Base-by-base conservation (phyloP, 2,888 invertebrate species). In the Muschampia plurimacula region DNA sequence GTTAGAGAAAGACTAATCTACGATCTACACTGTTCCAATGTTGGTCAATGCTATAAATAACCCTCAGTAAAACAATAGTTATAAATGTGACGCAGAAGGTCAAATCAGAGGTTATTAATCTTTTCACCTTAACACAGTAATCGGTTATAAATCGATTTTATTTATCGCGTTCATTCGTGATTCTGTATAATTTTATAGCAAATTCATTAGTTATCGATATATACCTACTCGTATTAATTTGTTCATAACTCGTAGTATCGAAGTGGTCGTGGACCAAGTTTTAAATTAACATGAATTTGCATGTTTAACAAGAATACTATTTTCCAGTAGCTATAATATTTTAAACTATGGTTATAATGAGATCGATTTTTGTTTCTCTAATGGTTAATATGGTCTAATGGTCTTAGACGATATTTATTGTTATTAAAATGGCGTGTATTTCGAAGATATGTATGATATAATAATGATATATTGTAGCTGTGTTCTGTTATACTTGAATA, bases 181-280 rank as follows among this genome's bases (percentile, higher is more conserved):
- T 72, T 63, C 55, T 62, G 72, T 67, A 72, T 72, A 72, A 72
- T 72, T 72, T 72, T 72, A 72, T 72, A 44, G 67, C 67, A 41
- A 67, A 72, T 72, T 67, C 52, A 72, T 67, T 67, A 67, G 66
- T 72, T 67, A 72, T 72, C 67, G 67, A 72, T 67, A 67, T 71
- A 52, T 72, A 62, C 6, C 32, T 36, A 36, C 6, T 6, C 6
- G 6, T 36, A 36, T 52, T 67, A 15, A 55, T 52, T 52, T 67
- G 71, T 72, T 60, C 15, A 15, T 65, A 64, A 39, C n/a, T 6
- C 1, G 32, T 49, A 49, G 28, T 36, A 59, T 62, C 49, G 49
- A 10, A 62, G 66, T 59, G 13, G 57, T 66, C 32, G 36, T 69
- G 39, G 62, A 62, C 15, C 15, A 44, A 10, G 60, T 28, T 62